Evolutionary conservation across 2,797 vertebrate genomes (phyloP).

Genomic region (Bufotes viridis): DNA sequence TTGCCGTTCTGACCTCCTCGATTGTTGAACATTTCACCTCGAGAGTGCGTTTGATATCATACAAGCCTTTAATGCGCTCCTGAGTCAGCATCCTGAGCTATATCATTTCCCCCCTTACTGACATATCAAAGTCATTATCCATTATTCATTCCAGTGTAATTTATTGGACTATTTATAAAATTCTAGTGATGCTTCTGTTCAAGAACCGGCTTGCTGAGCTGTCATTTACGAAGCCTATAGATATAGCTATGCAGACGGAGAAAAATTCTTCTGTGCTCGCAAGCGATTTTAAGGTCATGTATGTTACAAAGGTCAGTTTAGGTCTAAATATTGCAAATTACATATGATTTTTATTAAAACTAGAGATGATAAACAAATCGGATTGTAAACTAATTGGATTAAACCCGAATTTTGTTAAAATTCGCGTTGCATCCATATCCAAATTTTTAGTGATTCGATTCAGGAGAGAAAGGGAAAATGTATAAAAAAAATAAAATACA

Average conservation of each 20-base stretch:
- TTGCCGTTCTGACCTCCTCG: not conserved
- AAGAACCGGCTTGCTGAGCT: conserved; percentile 37
- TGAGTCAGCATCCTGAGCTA: conserved; percentile 40
- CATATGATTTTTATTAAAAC: not conserved
- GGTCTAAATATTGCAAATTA: not conserved
- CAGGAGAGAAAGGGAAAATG: too few species aligned
- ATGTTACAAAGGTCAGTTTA: conserved; percentile 14
- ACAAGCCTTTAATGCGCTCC: not conserved
- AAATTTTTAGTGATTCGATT: too few species aligned
- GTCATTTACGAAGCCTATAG: conserved; percentile 31
- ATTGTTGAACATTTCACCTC: conserved; percentile 10
- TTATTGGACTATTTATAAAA: conserved; percentile 45
- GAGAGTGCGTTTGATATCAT: conserved; percentile 1
- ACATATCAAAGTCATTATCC: conserved; percentile 51
- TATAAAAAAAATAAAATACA: too few species aligned
- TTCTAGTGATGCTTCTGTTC: conserved; percentile 3
- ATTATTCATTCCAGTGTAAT: conserved; percentile 47
- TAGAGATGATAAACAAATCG: not conserved
- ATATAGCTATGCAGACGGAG: not conserved
- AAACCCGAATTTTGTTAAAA: too few species aligned
- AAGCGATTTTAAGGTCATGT: conserved; percentile 19
- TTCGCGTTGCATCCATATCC: too few species aligned
- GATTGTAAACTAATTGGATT: not conserved
- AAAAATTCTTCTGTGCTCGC: not conserved
- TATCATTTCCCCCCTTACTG: conserved; percentile 39